phyloP scores from a whole-genome alignment of 2,797 vertebrate species.

The Mastacembelus armatus region DNA sequence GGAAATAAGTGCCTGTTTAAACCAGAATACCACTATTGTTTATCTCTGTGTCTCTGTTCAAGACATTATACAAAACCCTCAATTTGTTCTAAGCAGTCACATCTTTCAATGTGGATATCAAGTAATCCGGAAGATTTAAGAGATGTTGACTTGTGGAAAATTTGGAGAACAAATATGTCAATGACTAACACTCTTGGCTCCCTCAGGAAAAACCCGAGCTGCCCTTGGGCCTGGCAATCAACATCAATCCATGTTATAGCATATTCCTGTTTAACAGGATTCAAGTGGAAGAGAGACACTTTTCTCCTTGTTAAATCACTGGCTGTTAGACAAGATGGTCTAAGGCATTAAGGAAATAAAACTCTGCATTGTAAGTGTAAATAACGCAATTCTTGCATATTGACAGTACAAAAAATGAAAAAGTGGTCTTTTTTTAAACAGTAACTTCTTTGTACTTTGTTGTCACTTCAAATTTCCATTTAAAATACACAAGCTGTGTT shows the following conservation, averaged over 20 bases:
- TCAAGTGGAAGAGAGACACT: constrained; percentile 24
- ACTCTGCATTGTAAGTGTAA: constrained; percentile 5
- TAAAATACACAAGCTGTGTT: not conserved
- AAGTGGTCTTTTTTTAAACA: constrained; percentile 9
- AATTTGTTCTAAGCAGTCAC: constrained; percentile 6
- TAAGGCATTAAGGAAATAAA: constrained; percentile 4
- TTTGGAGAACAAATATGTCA: constrained; percentile 10
- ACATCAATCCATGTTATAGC: constrained; percentile 41
- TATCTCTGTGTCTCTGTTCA: not conserved
- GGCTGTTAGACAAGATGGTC: constrained; percentile 11
- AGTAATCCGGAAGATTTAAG: constrained; percentile 9
- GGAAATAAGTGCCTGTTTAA: constrained; percentile 13
- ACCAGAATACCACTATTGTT: constrained; percentile 13
- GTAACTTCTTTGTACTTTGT: not conserved
- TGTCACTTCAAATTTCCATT: not conserved
- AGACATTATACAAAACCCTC: constrained; percentile 1
- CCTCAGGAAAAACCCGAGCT: constrained; percentile 39
- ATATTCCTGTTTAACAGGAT: constrained; percentile 43
- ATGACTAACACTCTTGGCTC: constrained; percentile 39
- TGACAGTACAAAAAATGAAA: not conserved
- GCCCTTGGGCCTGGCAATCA: constrained; percentile 44
- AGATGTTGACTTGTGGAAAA: constrained; percentile 30
- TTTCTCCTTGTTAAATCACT: constrained; percentile 36
- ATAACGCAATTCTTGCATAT: constrained; percentile 15
- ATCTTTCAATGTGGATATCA: constrained; percentile 29